Conservation (phyloP, 2,797 vertebrate species). For the Aphelocoma californica region DNA sequence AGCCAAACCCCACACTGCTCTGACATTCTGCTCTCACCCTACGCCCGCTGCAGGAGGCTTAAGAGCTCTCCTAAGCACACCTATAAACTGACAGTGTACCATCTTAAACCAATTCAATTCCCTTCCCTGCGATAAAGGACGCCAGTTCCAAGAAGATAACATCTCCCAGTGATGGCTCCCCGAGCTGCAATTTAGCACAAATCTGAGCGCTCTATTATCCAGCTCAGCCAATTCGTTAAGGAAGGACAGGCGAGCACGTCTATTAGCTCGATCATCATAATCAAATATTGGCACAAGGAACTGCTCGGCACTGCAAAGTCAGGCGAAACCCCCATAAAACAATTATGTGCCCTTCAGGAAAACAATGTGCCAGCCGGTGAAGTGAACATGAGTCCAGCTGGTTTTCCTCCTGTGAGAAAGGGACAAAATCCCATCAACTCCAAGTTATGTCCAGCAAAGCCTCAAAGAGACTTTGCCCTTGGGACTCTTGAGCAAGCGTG, state of each 20-base stretch:
- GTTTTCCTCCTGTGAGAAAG: background rate
- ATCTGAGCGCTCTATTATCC: conserved; percentile 56
- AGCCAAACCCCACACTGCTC: background rate
- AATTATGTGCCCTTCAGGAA: background rate
- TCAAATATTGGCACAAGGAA: conserved; percentile 28
- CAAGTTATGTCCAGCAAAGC: background rate
- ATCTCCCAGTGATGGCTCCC: conserved; percentile 56
- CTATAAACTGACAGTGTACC: conserved; percentile 17
- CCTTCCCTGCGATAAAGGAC: conserved; percentile 59
- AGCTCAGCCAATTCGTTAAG: conserved; percentile 65
- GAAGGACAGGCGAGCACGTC: conserved; percentile 30
- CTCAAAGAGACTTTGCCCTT: background rate
- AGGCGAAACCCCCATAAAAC: background rate
- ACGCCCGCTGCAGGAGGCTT: background rate
- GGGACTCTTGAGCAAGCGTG: background rate
- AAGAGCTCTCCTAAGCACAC: conserved; percentile 49
- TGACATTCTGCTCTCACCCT: background rate
- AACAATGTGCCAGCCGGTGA: background rate
- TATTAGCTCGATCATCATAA: conserved; percentile 42
- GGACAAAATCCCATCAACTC: background rate
- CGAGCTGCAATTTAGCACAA: conserved; percentile 55
- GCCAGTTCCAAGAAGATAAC: conserved; percentile 41
- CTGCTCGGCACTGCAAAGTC: background rate
- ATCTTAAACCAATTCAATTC: conserved; percentile 52
- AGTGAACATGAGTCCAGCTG: fast-evolving